phyloP scores from a whole-genome alignment of 2,888 invertebrate genomes.

The Lithophane leautieri region DNA sequence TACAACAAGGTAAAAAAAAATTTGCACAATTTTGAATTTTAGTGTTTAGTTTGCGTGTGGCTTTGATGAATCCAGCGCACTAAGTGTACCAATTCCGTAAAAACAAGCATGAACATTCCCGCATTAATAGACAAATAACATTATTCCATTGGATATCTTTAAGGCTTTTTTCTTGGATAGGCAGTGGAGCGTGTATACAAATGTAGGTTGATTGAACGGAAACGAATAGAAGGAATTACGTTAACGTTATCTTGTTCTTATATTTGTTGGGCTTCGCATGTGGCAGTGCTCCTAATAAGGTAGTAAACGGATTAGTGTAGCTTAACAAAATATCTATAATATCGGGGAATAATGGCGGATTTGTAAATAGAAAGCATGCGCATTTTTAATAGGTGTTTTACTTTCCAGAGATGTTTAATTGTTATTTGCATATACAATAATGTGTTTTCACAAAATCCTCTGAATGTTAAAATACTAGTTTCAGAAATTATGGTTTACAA shows the following conservation, averaged over 20 bases:
- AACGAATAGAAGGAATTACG: conserved; percentile 58
- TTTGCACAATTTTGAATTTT: conserved; percentile 27
- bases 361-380: conserved; percentile 48
- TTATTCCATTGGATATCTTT: conserved; percentile 24
- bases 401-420: conserved; percentile 12
- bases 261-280: conserved; percentile 77
- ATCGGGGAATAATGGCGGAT: conserved; percentile 10
- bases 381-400: conserved; percentile 21
- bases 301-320: conserved; percentile 74
- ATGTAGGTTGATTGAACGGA: conserved; percentile 63
- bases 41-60: conserved; percentile 22
- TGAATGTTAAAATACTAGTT: not conserved
- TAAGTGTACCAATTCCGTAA: not conserved
- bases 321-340: conserved; percentile 46
- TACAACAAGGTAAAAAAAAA: not conserved
- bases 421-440: not conserved
- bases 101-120: conserved; percentile 39
- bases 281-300: conserved; percentile 73
- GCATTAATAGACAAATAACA: conserved; percentile 24
- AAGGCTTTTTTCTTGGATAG: conserved; percentile 44
- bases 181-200: conserved; percentile 34
- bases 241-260: conserved; percentile 66
- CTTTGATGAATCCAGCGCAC: conserved; percentile 1
- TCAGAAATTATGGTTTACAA: not conserved
- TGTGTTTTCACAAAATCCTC: not conserved